phyloP scores from a whole-genome alignment of 2,888 invertebrate species.

The Cerastis rubricosa region DNA sequence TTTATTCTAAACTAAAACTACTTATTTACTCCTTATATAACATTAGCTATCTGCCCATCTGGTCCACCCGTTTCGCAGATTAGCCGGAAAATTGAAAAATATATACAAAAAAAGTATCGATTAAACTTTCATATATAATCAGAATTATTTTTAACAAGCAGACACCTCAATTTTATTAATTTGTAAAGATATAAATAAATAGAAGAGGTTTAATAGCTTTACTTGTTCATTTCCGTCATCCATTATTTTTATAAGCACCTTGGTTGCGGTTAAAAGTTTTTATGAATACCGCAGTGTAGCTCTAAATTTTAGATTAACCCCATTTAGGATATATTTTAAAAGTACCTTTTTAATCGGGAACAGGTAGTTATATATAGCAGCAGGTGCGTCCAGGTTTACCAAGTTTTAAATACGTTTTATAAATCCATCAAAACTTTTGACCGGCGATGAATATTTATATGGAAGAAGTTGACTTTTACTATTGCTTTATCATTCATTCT shows the following conservation, averaged over 20 bases:
- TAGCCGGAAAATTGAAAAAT: too few relatives aligned
- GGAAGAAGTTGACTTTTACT: conserved; percentile 64
- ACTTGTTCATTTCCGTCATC: conserved; percentile 33
- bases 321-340: conserved; percentile 61
- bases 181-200: background rate
- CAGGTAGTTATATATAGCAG: conserved; percentile 64
- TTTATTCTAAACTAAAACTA: too few relatives aligned
- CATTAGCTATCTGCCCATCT: too few relatives aligned
- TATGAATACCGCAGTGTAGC: conserved; percentile 43
- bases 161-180: too few relatives aligned
- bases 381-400: conserved; percentile 79
- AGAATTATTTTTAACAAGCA: too few relatives aligned
- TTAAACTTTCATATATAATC: too few relatives aligned
- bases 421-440: conserved; percentile 83
- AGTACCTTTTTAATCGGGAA: conserved; percentile 72
- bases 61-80: too few relatives aligned
- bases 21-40: too few relatives aligned
- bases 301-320: conserved; percentile 51
- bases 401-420: conserved; percentile 81
- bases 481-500: conserved; percentile 62
- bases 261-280: conserved; percentile 54
- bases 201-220: conserved; percentile 25
- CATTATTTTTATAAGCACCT: conserved; percentile 44
- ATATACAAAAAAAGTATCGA: too few relatives aligned
- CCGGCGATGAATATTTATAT: conserved; percentile 80